phyloP scores from a whole-genome alignment of 2,113 vertebrate species.

The Strix aluco region DNA sequence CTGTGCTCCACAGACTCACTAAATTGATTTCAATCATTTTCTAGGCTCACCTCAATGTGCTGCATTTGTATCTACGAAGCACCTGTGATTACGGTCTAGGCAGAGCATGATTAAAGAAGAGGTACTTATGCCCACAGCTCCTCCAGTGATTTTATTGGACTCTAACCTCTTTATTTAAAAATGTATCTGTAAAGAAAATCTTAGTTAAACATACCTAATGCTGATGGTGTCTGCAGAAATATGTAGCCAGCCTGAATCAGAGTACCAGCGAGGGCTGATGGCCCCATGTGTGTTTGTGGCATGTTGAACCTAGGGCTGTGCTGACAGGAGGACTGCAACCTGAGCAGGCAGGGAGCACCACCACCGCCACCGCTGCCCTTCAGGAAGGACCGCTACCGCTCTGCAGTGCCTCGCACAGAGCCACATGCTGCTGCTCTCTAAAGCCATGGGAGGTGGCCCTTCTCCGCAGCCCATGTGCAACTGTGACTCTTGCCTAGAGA shows the following conservation, averaged over 20 bases:
- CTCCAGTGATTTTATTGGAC: background rate
- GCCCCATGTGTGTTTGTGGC: fast-evolving
- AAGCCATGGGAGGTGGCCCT: background rate
- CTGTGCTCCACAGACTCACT: background rate
- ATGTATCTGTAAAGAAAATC: background rate
- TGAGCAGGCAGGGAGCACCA: too few relatives aligned
- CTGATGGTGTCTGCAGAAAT: background rate
- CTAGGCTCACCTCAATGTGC: background rate
- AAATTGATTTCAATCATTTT: background rate
- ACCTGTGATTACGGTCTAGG: background rate
- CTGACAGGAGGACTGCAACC: background rate
- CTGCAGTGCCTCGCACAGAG: fast-evolving
- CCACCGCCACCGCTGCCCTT: background rate
- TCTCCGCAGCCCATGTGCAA: fast-evolving
- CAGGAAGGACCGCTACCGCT: too few relatives aligned
- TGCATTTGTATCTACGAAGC: background rate
- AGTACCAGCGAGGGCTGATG: background rate
- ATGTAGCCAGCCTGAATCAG: background rate
- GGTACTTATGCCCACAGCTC: background rate
- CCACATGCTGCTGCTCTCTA: fast-evolving
- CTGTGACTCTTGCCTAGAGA: background rate
- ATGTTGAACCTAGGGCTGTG: background rate
- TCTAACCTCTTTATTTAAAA: background rate
- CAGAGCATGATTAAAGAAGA: background rate
- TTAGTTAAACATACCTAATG: background rate